phyloP scores from a whole-genome alignment of 1,140 invertebrate species.

The Drosophila dunni region DNA sequence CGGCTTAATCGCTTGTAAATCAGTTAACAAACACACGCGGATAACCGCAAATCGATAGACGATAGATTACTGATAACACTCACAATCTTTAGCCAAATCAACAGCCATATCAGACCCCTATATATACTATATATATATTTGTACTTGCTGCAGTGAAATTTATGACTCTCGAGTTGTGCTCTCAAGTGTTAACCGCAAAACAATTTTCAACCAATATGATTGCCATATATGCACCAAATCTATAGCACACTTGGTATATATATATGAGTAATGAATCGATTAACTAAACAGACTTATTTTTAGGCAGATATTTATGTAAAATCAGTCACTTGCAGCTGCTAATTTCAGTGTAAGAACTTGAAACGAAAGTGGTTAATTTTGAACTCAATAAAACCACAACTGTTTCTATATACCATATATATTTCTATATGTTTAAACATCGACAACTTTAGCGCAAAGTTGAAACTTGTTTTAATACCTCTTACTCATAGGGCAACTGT shows the following conservation, averaged over 20 bases:
- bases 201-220: constrained; percentile 19
- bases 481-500: too few relatives aligned
- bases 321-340: not conserved
- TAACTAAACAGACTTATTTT: not conserved
- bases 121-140: constrained; percentile 1
- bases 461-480: too few relatives aligned
- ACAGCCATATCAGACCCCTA: not conserved
- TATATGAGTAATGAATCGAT: too few relatives aligned
- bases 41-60: constrained; percentile 21
- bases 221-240: constrained; percentile 1
- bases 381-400: not conserved
- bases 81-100: constrained; percentile 22
- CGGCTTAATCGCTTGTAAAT: constrained; percentile 72
- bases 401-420: too few relatives aligned
- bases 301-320: not conserved
- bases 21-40: constrained; percentile 42
- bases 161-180: constrained; percentile 28
- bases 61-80: constrained; percentile 28
- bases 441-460: too few relatives aligned
- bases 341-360: not conserved
- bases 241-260: not conserved
- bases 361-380: not conserved
- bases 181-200: constrained; percentile 23
- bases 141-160: constrained; percentile 21
- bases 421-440: too few relatives aligned